phyloP scores from a whole-genome alignment of 2,797 vertebrate genomes.

The Philypnodon macrostomus region DNA sequence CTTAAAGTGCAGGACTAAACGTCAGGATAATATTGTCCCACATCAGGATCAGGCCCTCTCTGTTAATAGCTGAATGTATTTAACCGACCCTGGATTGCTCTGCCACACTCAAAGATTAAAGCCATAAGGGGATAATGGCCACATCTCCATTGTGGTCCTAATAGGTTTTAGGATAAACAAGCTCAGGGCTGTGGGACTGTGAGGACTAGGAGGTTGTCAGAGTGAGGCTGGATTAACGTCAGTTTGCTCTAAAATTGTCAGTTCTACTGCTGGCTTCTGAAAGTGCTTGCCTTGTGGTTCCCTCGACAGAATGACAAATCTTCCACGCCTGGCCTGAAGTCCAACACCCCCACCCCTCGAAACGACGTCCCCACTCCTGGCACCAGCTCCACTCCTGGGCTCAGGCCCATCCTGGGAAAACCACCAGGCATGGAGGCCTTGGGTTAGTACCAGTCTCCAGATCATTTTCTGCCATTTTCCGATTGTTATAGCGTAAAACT shows the following conservation, averaged over 20 bases:
- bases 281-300: constrained; percentile 55
- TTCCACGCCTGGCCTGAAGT: constrained; percentile 96
- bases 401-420: constrained; percentile 94
- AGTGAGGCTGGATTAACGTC: constrained; percentile 79
- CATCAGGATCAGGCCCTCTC: constrained; percentile 75
- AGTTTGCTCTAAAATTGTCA: constrained; percentile 68
- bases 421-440: constrained; percentile 94
- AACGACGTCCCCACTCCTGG: constrained; percentile 95
- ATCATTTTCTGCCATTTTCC: constrained; percentile 16
- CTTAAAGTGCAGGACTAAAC: constrained; percentile 79
- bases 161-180: constrained; percentile 82
- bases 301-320: constrained; percentile 95
- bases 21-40: constrained; percentile 78
- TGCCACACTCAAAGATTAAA: constrained; percentile 74
- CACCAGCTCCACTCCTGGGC: constrained; percentile 93
- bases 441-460: constrained; percentile 77
- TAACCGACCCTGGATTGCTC: constrained; percentile 71
- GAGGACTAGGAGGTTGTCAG: constrained; percentile 61
- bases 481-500: constrained; percentile 19
- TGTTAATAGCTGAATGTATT: constrained; percentile 78
- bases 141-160: constrained; percentile 78
- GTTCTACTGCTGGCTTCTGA: constrained; percentile 60
- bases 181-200: constrained; percentile 61
- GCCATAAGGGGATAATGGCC: constrained; percentile 72
- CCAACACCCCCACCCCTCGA: constrained; percentile 94